phyloP scores from a whole-genome alignment of 2,888 invertebrate species.

The Lycia hirtaria region DNA sequence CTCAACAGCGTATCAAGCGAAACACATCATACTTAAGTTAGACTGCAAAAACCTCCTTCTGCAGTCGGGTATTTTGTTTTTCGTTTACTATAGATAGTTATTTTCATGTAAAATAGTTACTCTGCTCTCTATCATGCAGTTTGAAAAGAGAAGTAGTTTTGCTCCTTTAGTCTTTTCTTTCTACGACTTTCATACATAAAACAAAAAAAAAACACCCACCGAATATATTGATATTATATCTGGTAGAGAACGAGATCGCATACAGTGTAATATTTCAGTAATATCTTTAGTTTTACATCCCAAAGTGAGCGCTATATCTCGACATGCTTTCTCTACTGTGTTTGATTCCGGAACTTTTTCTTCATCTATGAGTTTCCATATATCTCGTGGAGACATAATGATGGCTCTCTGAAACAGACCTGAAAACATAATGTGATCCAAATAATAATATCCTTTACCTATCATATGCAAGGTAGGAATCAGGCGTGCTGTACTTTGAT shows the following conservation, averaged over 20 bases:
- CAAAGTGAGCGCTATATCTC: conserved; percentile 83
- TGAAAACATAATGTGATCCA: conserved; percentile 49
- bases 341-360: conserved; percentile 49
- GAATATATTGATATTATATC: conserved; percentile 83
- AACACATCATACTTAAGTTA: no score
- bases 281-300: conserved; percentile 81
- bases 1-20: no score
- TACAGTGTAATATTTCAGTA: conserved; percentile 85
- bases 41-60: no score
- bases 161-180: no score
- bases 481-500: no score
- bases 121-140: no score
- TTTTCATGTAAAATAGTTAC: no score
- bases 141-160: no score
- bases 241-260: conserved; percentile 85
- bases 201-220: conserved; percentile 50
- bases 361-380: conserved; percentile 68
- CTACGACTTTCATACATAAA: no score
- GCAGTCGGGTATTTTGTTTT: no score
- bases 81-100: no score
- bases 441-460: no score
- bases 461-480: background rate
- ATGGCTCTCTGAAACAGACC: conserved; percentile 88
- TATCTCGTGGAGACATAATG: conserved; percentile 87
- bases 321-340: conserved; percentile 78